These are phyloP conservation scores for Atta colombica DNA, from an alignment of 1,140 invertebrate species.

Conservation along the genomic window DNA sequence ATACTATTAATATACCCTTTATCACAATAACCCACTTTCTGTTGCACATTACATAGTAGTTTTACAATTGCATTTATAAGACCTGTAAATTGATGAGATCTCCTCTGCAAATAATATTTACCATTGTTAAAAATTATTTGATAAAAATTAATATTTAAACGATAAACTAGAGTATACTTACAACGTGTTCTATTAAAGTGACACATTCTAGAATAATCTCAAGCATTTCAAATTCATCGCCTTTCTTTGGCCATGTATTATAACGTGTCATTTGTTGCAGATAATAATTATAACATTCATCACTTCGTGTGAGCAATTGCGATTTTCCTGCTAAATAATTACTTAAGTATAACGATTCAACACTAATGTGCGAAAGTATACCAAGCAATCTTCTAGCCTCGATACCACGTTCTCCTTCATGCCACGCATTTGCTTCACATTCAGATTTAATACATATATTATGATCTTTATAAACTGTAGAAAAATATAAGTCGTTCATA, in stretches of 20 bases:
- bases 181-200: slow-evolving; percentile 78
- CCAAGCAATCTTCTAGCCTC: slow-evolving; percentile 82
- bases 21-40: slow-evolving; percentile 75
- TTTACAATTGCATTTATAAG: slow-evolving; percentile 80
- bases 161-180: slow-evolving; percentile 67
- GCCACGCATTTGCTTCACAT: slow-evolving; percentile 80
- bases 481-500: slow-evolving; percentile 85
- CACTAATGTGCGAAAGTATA: slow-evolving; percentile 76
- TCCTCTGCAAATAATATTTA: slow-evolving; percentile 78
- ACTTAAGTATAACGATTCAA: slow-evolving; percentile 80
- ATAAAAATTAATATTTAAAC: not conserved
- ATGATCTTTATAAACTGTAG: slow-evolving; percentile 79
- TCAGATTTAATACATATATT: slow-evolving; percentile 78
- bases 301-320: slow-evolving; percentile 67
- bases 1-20: slow-evolving; percentile 67
- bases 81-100: slow-evolving; percentile 85
- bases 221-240: slow-evolving; percentile 80
- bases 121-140: slow-evolving; percentile 15
- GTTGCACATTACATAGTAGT: slow-evolving; percentile 79
- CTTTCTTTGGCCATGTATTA: slow-evolving; percentile 78
- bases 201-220: slow-evolving; percentile 81
- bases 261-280: slow-evolving; percentile 81
- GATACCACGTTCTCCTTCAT: slow-evolving; percentile 82
- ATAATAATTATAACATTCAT: slow-evolving; percentile 78
- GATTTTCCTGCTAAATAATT: slow-evolving; percentile 82